Conservation (phyloP, 2,113 vertebrate species). For the Gasterosteus aculeatus region DNA sequence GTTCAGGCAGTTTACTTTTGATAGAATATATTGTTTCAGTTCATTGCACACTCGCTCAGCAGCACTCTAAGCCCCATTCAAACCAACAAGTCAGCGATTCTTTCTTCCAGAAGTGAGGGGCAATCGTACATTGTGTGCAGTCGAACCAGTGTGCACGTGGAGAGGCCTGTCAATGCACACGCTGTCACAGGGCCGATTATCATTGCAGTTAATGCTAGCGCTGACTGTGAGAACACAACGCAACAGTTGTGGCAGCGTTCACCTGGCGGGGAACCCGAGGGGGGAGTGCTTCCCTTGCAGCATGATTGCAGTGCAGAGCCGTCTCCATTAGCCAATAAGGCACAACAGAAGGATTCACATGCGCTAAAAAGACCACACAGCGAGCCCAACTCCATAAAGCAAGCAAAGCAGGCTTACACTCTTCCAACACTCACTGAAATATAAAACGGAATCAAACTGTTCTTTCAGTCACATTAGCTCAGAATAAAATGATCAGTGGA, state of each 20-base stretch:
- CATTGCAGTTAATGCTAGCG: background rate
- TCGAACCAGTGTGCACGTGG: conserved; percentile 1
- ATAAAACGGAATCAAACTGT: conserved; percentile 1
- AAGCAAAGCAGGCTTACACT: background rate
- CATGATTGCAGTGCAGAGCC: background rate
- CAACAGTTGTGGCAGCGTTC: background rate
- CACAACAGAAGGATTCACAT: background rate
- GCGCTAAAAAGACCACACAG: background rate
- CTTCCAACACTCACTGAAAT: background rate
- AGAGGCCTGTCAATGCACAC: background rate
- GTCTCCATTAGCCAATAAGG: background rate
- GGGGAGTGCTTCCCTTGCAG: no score
- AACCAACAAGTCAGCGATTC: conserved; percentile 26
- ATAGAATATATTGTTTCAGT: conserved; percentile 24
- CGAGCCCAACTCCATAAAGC: background rate
- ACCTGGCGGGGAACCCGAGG: background rate
- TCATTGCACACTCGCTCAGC: conserved; percentile 25
- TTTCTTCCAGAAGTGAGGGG: background rate
- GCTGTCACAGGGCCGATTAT: background rate
- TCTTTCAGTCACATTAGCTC: conserved; percentile 24
- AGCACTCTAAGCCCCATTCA: conserved; percentile 45
- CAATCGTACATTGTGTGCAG: background rate
- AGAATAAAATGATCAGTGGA: conserved; percentile 41
- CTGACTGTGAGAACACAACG: background rate
- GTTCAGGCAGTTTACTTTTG: conserved; percentile 33